Base-by-base conservation (phyloP, 2,888 invertebrate genomes). In the Drymonia ruficornis region DNA sequence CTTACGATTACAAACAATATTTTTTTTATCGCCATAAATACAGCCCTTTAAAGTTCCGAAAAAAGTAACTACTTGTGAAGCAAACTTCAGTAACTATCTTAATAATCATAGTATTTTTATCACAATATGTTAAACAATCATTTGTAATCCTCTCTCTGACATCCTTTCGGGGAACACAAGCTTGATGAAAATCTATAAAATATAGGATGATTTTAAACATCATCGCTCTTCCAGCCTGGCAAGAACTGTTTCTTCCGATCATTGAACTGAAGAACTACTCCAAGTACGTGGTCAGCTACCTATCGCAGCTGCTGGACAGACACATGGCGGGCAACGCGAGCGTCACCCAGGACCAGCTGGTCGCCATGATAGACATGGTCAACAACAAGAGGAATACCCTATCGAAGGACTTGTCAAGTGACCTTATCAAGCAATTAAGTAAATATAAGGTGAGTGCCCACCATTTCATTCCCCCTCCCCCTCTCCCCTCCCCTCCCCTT, bases 231-330 rank as follows among this genome's bases (percentile, higher is more conserved):
- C 49, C 80, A 95, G 95, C 95, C 13, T 97, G 96, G 95, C 95
- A 95, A 83, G 96, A 96, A 60, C 85, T 96, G 1, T 96, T 96
- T 94, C 85, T 95, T 40, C 96, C 96, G 0, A 86, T 96, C 74
- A 87, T 96, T 45, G 96, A 96, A 65, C 84, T 96, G 80, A 96
- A 95, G 77, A 95, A 93, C 75, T 96, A 96, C 70, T 93, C 95
- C 0, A 94, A 93, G 64, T 96, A 94, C 81, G 93, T 96, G 34
- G 83, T 94, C 7, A 91, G 92, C 49, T 95, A 96, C 75, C 88
- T 97, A 51, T 85, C 93, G 8, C 91, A 92, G 47, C 78, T 95
- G 7, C 66, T 94, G 31, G 87, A 89, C 23, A 71, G 73, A 9
- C 91, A 94, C 71, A 75, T 78, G 0, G 84, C 80, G 18, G 85